A percentile compares a stretch with the other conserved stretches of the same genome.
These are phyloP conservation scores for Leptobrachium leishanense DNA, from an alignment of 2,113 vertebrate genomes.

Conservation along the genomic window DNA sequence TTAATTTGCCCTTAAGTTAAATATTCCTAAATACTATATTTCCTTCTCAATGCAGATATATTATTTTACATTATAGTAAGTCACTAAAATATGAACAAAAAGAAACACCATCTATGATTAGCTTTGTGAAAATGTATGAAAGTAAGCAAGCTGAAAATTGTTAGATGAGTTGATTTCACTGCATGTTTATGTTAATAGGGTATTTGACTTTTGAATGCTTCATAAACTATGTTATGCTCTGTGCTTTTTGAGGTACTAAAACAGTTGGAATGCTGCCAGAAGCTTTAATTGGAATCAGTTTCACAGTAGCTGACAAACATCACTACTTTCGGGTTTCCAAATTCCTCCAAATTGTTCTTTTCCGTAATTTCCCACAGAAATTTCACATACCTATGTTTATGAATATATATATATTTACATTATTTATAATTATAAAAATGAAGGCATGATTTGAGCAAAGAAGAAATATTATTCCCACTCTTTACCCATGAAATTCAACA, in stretches of 20 bases:
- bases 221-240: conserved; percentile 81
- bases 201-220: conserved; percentile 86
- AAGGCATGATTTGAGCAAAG: too few relatives aligned
- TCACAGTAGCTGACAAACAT: conserved; percentile 77
- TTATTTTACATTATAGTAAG: conserved; percentile 61
- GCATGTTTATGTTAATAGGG: conserved; percentile 82
- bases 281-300: conserved; percentile 81
- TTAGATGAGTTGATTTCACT: conserved; percentile 74
- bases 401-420: too few relatives aligned
- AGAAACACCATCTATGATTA: conserved; percentile 65
- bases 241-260: conserved; percentile 77
- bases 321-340: conserved; percentile 73
- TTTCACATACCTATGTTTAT: too few relatives aligned
- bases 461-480: too few relatives aligned
- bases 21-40: conserved; percentile 48
- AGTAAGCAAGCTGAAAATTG: conserved; percentile 71
- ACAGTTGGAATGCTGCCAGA: conserved; percentile 77
- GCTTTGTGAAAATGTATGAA: conserved; percentile 63
- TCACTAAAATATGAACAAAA: conserved; percentile 54
- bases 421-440: too few relatives aligned
- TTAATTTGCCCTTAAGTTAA: conserved; percentile 39
- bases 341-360: conserved; percentile 65
- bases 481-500: too few relatives aligned
- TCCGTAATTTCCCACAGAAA: too few relatives aligned
- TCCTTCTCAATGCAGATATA: conserved; percentile 52